Evolutionary conservation across 2,888 invertebrate species (phyloP), one percentile per base, ranked within the genome.

Genomic region (Drosophila infuscata): DNA sequence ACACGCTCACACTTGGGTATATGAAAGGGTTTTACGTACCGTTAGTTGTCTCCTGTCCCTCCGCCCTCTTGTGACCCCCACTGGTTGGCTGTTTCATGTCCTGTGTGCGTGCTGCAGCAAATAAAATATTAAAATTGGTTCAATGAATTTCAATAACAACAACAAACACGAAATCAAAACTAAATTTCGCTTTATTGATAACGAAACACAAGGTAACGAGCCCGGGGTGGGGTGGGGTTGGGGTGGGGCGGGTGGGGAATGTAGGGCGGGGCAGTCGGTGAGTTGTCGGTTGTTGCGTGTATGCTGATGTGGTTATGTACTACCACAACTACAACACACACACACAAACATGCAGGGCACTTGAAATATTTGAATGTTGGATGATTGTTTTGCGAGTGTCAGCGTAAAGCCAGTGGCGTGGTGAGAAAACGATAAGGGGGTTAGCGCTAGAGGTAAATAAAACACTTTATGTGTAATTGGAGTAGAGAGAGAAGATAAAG

Each of bases 111-210:
- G 75, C 74, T 79, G 81, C 82, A 90, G 81, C 82, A 91, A 90
- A 81, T 81, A 88, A 87, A 91, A 91, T 90, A 88, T 90, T 88
- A 88, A 88, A 88, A 88, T 89, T 88, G 88, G 91, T 90, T 90
- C 91, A 88, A 89, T 87, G 91, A 90, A 88, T 90, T 90, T 88
- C 89, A 88, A 90, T 90, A 88, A 90, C 85, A 85, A 85, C 85
- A 82, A 88, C 88, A 89, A 89, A 88, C 89, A 91, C 91, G 88
- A 88, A 88, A 88, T 88, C 88, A 88, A 88, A 88, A 88, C 88
- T 88, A 90, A 88, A 90, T 89, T 88, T 88, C 89, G 77, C 91
- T 90, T 88, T 88, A 88, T 88, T 88, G 88, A 88, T 89, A 88
- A 90, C 89, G 78, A 73, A 90, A 84, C 70, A 76, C 90, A 83